Evolutionary conservation across 2,888 invertebrate genomes (phyloP), one percentile per base, ranked within the genome.

Genomic region (Chrysomela aeneicollis): DNA sequence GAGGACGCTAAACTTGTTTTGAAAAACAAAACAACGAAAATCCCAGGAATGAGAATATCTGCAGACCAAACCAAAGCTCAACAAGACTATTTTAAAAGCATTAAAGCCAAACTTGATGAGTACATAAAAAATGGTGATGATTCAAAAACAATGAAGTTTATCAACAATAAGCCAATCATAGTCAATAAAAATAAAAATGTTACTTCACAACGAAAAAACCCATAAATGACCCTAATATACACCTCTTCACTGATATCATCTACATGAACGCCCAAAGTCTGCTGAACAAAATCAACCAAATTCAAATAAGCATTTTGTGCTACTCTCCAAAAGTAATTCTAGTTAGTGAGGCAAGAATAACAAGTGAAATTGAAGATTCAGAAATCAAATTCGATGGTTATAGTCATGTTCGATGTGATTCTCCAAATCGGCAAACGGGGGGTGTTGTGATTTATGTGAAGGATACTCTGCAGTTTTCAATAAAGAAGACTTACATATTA

Each of bases 271-370:
- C 57, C 46, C 57, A 57, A 57, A 57, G 57, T 42, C 35, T 57
- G 12, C 37, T 57, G 37, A 12, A 57, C 35, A 57, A 57, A 57
- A 57, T 57, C 1, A 1, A 42, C 15, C 57, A 57, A 57, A 57
- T 57, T 37, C 55, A 55, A 55, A 55, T 37, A 32, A 55, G 55
- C 21, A 32, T 55, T 55, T 37, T 55, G 15, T 55, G 55, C 37
- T 55, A 55, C 55, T 55, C 37, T 55, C 55, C 37, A 55, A 55
- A 55, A 32, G 19, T 55, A 10, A 55, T 55, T 17, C 47, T 58
- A 35, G 46, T 58, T 47, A 47, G 58, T 58, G 58, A 58, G 30
- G 49, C 58, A 47, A 58, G 58, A 58, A 49, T 54, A 26, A 35
- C 53, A 10, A 35, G 37, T n/a, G 35, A 54, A 17, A 54, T 54